Conservation (phyloP, 2,888 invertebrate genomes). For the Limulus polyphemus region DNA sequence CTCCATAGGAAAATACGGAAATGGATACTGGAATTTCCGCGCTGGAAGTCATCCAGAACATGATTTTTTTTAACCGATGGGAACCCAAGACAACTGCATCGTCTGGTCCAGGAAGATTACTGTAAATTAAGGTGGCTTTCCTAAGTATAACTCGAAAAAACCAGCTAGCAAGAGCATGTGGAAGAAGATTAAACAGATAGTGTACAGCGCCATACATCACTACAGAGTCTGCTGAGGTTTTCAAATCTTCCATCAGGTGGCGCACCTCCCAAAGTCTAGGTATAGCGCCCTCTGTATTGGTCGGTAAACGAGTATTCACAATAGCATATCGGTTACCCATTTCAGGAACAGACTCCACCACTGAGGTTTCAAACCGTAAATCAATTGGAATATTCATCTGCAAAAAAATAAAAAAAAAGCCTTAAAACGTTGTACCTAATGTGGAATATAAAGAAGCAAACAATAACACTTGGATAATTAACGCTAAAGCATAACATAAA, state of each 20-base stretch:
- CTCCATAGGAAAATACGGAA: slow-evolving; percentile 44
- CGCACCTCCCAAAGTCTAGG: slow-evolving; percentile 47
- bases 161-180: slow-evolving; percentile 31
- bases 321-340: slow-evolving; percentile 36
- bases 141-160: slow-evolving; percentile 31
- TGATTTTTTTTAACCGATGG: slow-evolving; percentile 27
- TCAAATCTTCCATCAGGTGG: slow-evolving; percentile 41
- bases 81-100: slow-evolving; percentile 38
- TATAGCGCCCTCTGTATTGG: slow-evolving; percentile 46
- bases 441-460: no score
- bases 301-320: slow-evolving; percentile 38
- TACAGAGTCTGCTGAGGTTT: slow-evolving; percentile 42
- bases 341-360: slow-evolving; percentile 23
- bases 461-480: no score
- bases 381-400: slow-evolving; percentile 38
- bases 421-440: no score
- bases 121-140: slow-evolving; percentile 36
- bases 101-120: slow-evolving; percentile 43
- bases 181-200: slow-evolving; percentile 37
- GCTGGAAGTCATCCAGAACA: slow-evolving; percentile 41
- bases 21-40: slow-evolving; percentile 41
- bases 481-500: no score
- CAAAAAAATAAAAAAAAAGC: not conserved
- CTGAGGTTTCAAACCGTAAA: slow-evolving; percentile 32
- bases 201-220: slow-evolving; percentile 41